Evolutionary conservation across 1,140 invertebrate species (phyloP), one percentile per base, ranked within the genome.

Genomic region (Drosophila subobscura): DNA sequence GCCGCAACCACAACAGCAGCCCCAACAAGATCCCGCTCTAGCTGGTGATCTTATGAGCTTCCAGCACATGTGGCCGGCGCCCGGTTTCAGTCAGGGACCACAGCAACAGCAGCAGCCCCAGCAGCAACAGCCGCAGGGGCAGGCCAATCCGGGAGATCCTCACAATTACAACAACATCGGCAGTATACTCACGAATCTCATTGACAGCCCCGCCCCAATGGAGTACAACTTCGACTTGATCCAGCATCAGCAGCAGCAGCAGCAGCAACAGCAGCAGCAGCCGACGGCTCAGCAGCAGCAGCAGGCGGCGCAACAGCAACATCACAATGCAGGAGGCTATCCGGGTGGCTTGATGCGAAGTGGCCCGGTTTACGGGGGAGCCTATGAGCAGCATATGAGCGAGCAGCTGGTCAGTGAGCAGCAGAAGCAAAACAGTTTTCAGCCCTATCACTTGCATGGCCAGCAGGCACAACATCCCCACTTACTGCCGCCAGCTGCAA

Each of bases 151-250:
- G 25, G 65, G 64, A 64, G 90, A 91, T 78, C 63, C 84, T 5
- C 88, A 91, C 54, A 91, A 79, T 22, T 91, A 91, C 50, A 91
- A 91, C 29, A 91, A 91, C 29, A 91, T 91, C 61, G 90, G 90
- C 47, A 91, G 90, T 71, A 91, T 91, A 76, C 77, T 91, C 49
- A 91, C 90, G 79, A 91, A 91, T 91, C 86, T 91, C 73, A 91
- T 91, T 60, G 88, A 91, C 42, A 89, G 83, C 73, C 86, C 90
- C 42, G 65, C 77, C 54, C 73, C 90, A 29, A 71, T 91, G 88
- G 90, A 91, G 54, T 91, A 91, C 54, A 91, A 90, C 55, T 91
- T 91, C 53, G 89, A 91, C 45, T 14, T 91, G 41, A 79, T 91
- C 86, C 85, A 79, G 46, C 77, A 86, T 10, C 70, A 80, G 16